Evolutionary conservation across 2,113 vertebrate species (phyloP), one percentile per base, ranked within the genome.

Genomic region (Cyrtonyx montezumae): DNA sequence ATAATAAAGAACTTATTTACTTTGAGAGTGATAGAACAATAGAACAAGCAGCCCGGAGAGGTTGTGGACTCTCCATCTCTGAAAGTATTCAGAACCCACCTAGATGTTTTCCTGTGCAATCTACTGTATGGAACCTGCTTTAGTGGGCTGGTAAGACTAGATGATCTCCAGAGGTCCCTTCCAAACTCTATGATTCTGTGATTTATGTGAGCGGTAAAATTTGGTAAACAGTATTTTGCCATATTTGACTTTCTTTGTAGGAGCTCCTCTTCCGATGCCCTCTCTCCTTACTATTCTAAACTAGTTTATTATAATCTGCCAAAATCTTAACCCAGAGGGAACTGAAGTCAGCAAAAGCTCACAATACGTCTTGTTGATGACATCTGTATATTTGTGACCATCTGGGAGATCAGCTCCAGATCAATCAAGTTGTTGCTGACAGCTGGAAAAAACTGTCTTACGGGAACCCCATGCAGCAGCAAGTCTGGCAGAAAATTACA

Each of bases 401-500:
- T 88, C 85, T 96, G 87, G 79, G 79, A 94, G 51, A 90, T 74
- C 22, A 61, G 78, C 11, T 51, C 34, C 76, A 68, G 61, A 85
- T 58, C 85, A 56, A 92, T 85, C 87, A 74, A 88, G 79, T 78
- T 90, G 84, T 56, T 78, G 74, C 37, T 78, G 79, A 74, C 82
- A 92, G 69, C 1, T 82, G 61, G 56, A 93, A 93, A 90, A 83
- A 6, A 46, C 7, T 74, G 81, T 78, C 95, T 85, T 85, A 68
- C 3, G 40, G 79, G 68, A 94, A 80, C 40, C 74, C 46, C 46
- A 16, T 23, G 53, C 19, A 88, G 61, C 25, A n/a, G 85, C 76
- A 96, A 92, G 59, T 89, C 55, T 84, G 90, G 91, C 62, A 96
- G 87, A 91, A 95, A 93, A 91, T 45, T 56, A 78, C 82, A 95